A percentile compares a stretch with the other conserved stretches of the same genome.
These are phyloP conservation scores for Tetragonula clypearis DNA, from an alignment of 1,140 invertebrate genomes.

Conservation along the genomic window DNA sequence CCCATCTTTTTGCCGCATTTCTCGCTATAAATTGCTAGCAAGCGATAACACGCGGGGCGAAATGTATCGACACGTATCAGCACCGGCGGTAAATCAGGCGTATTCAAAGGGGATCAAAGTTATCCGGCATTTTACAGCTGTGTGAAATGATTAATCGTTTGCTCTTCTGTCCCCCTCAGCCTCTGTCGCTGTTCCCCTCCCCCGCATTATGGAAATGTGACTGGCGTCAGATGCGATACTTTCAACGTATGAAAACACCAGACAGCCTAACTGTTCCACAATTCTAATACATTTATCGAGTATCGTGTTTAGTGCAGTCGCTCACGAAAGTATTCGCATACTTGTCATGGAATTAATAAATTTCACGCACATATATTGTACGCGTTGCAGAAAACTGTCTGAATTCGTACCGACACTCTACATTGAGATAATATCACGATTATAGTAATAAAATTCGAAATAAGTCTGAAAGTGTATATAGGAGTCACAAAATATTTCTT, in stretches of 20 bases:
- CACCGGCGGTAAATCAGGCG: constrained; percentile 14
- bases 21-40: neutral
- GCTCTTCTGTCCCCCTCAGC: constrained; percentile 6
- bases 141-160: constrained; percentile 54
- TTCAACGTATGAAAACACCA: neutral
- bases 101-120: constrained; percentile 31
- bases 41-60: neutral
- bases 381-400: too few species aligned
- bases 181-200: constrained; percentile 23
- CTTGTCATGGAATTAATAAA: too few species aligned
- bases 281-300: neutral
- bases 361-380: too few species aligned
- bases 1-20: neutral
- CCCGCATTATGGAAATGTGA: constrained; percentile 54
- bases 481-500: too few species aligned
- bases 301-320: neutral
- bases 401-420: too few species aligned
- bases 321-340: too few species aligned
- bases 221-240: constrained; percentile 36
- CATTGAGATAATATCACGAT: too few species aligned
- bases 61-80: constrained; percentile 38
- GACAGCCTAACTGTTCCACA: too few species aligned
- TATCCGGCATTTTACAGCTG: constrained; percentile 39
- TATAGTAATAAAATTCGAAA: too few species aligned
- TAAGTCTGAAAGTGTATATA: too few species aligned